Base-by-base conservation (phyloP, 1,140 invertebrate species). In the Achroia grisella region DNA sequence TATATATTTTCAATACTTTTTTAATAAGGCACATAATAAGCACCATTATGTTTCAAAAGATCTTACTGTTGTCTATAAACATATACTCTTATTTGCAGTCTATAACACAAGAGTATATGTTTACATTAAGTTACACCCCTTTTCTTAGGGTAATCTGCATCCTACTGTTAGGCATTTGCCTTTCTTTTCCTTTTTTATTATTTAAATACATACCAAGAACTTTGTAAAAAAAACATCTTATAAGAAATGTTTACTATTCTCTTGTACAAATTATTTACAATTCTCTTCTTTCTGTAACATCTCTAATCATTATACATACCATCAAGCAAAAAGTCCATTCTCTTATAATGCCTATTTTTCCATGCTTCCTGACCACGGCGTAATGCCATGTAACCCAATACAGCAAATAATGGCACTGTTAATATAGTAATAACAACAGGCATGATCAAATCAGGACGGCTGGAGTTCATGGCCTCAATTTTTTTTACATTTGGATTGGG, bases 311-410 rank as follows among this genome's bases (percentile, higher is more conserved):
- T 92, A 61, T 94, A 94, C 90, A 94, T 93, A 53, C 92, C 93
- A 77, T 94, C 92, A 52, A 93, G 90, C 6, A 94, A 84, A 71
- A 92, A 93, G 81, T 94, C 92, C 93, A 94, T 93, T 63, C 92
- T 86, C 52, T 90, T 88, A 61, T 94, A 94, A 73, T 94, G 92
- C 60, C 92, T 87, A 52, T 93, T 91, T 53, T 91, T 89, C 92
- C 92, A 93, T 66, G 91, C 92, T 67, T 94, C 92, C 70, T 87
- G 86, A 5, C 91, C 89, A 56, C 88, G 78, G 71, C 89, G 91
- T 43, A 92, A 88, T 10, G 90, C 79, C 71, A 91, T 72, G 44
- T 89, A 90, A 30, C 88, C 79, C 33, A 89, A 58, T 53, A 90
- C 79, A 49, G 87, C 87, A 52, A 93, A 87, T 56, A 92, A 68